Evolutionary conservation across 2,888 invertebrate genomes (phyloP).

Genomic region (Polyommatus icarus): DNA sequence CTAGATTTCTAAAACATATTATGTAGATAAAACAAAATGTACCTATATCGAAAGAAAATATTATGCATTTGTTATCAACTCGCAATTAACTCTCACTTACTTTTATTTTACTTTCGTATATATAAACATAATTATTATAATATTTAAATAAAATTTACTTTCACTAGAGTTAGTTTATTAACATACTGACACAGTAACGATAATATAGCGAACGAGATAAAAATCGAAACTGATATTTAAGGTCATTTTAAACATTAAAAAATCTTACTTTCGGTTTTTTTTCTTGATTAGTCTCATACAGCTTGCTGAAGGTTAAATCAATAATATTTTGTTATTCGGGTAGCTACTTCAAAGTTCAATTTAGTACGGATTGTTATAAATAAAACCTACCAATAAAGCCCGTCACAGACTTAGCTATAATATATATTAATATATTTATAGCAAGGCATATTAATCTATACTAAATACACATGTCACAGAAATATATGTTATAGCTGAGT

Average conservation of each 20-base stretch:
- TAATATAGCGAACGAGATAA: background rate
- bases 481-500: too few relatives aligned
- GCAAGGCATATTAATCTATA: too few relatives aligned
- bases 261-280: background rate
- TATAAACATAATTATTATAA: background rate
- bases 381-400: too few relatives aligned
- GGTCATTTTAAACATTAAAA: background rate
- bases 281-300: background rate
- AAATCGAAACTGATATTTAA: conserved; percentile 11
- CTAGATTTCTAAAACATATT: too few relatives aligned
- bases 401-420: too few relatives aligned
- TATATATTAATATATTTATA: too few relatives aligned
- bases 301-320: background rate
- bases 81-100: conserved; percentile 21
- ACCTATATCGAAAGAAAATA: background rate
- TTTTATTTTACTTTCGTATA: conserved; percentile 26
- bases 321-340: background rate
- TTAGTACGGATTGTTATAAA: background rate
- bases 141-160: conserved; percentile 26
- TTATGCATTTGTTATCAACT: background rate
- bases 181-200: conserved; percentile 15
- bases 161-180: conserved; percentile 15
- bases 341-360: background rate
- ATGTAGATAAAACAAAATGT: background rate
- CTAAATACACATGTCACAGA: too few relatives aligned